Evolutionary conservation across 2,888 invertebrate species (phyloP).

Genomic region (Volucella zonaria): DNA sequence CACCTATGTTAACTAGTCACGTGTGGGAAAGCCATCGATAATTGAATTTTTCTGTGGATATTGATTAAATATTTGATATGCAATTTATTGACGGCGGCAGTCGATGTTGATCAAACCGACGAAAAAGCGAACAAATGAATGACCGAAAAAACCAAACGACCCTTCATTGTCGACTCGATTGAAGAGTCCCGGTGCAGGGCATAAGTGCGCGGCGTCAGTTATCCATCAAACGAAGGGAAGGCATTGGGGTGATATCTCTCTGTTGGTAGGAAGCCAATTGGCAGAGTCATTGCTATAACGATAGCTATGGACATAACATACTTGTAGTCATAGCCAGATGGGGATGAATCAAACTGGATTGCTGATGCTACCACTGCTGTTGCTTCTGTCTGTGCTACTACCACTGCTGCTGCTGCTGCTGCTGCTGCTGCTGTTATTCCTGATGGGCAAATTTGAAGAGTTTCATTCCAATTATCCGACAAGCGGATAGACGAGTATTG

Average conservation of each 20-base stretch:
- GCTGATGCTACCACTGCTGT: slow-evolving; percentile 26
- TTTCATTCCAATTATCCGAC: slow-evolving; percentile 68
- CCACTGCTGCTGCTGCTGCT: slow-evolving; percentile 5
- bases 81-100: slow-evolving; percentile 70
- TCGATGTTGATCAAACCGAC: slow-evolving; percentile 71
- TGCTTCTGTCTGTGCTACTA: neutral
- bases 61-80: slow-evolving; percentile 74
- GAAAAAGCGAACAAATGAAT: slow-evolving; percentile 64
- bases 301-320: no score
- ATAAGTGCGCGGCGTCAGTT: neutral
- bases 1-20: slow-evolving; percentile 72
- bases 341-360: slow-evolving; percentile 48
- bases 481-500: slow-evolving; percentile 62
- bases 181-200: slow-evolving; percentile 16
- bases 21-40: slow-evolving; percentile 73
- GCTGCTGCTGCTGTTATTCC: slow-evolving; percentile 12
- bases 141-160: slow-evolving; percentile 38
- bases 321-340: neutral
- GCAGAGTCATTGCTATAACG: no score
- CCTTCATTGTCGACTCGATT: slow-evolving; percentile 66
- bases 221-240: neutral
- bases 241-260: slow-evolving; percentile 15
- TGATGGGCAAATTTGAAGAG: slow-evolving; percentile 66
- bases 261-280: neutral
- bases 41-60: slow-evolving; percentile 74